Conservation (phyloP, 2,888 invertebrate species). For the Amiota minor region DNA sequence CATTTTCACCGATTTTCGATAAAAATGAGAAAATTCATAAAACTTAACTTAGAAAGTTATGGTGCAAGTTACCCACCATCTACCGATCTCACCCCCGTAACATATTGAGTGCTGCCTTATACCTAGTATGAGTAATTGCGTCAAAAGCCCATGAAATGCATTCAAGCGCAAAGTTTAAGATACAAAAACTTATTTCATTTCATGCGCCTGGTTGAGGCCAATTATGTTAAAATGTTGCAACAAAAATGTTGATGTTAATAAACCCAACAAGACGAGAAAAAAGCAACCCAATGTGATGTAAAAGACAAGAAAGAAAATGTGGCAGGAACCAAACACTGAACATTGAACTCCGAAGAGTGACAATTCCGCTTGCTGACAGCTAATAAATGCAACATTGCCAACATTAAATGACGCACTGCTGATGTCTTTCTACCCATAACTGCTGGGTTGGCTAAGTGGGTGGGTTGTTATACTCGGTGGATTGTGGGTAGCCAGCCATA, state of each 20-base stretch:
- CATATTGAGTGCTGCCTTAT: too few relatives aligned
- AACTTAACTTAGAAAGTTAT: slow-evolving; percentile 19
- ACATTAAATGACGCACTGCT: slow-evolving; percentile 10
- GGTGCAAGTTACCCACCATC: background rate
- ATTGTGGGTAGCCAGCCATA: too few relatives aligned
- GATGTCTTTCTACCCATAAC: slow-evolving; percentile 41
- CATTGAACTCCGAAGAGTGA: slow-evolving; percentile 49
- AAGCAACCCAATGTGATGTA: slow-evolving; percentile 34
- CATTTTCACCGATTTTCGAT: slow-evolving; percentile 53
- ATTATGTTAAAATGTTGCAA: slow-evolving; percentile 65
- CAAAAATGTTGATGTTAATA: background rate
- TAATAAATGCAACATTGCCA: slow-evolving; percentile 62
- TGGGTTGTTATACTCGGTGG: slow-evolving; percentile 9
- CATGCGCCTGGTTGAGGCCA: slow-evolving; percentile 57
- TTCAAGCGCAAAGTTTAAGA: slow-evolving; percentile 67
- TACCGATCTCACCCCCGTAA: too few relatives aligned
- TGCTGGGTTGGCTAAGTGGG: background rate
- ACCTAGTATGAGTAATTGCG: slow-evolving; percentile 6
- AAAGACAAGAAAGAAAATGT: slow-evolving; percentile 29
- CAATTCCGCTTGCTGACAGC: slow-evolving; percentile 66
- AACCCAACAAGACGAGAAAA: slow-evolving; percentile 29
- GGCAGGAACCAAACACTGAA: background rate
- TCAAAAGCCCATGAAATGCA: slow-evolving; percentile 44
- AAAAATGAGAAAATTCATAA: slow-evolving; percentile 39
- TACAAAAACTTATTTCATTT: slow-evolving; percentile 63